phyloP scores from a whole-genome alignment of 2,113 vertebrate genomes.

The Poeciliopsis occidentalis region DNA sequence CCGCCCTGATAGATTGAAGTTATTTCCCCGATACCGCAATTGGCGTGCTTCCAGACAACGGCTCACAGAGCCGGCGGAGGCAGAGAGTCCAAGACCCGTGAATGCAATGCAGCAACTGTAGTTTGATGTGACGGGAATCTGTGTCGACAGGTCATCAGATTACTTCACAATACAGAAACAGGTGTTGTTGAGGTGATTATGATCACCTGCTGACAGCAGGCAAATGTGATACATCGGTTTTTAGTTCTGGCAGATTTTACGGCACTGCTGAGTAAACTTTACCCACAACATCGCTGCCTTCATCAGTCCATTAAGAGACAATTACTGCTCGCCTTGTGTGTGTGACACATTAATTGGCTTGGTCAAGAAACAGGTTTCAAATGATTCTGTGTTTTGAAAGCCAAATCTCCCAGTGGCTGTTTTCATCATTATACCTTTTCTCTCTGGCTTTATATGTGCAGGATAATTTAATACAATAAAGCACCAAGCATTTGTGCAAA shows the following conservation, averaged over 20 bases:
- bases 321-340: background rate
- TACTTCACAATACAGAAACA: background rate
- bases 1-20: constrained; percentile 29
- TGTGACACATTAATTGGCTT: background rate
- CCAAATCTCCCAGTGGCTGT: too few relatives aligned
- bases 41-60: constrained; percentile 36
- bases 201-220: background rate
- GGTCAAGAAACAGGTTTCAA: background rate
- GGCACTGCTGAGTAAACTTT: background rate
- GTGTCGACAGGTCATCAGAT: constrained; percentile 16
- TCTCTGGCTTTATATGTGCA: too few relatives aligned
- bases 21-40: constrained; percentile 35
- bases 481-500: too few relatives aligned
- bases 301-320: background rate
- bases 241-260: background rate
- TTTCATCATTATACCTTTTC: too few relatives aligned
- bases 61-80: constrained; percentile 28
- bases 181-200: background rate
- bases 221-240: background rate
- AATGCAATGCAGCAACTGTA: constrained; percentile 33
- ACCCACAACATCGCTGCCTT: background rate
- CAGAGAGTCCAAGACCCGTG: constrained; percentile 14
- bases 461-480: too few relatives aligned
- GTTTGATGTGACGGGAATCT: constrained; percentile 34
- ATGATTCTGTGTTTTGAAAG: background rate